A percentile compares a stretch with the other conserved stretches of the same genome.
Conservation (phyloP, 2,888 invertebrate species). For the Lithophane socia region DNA sequence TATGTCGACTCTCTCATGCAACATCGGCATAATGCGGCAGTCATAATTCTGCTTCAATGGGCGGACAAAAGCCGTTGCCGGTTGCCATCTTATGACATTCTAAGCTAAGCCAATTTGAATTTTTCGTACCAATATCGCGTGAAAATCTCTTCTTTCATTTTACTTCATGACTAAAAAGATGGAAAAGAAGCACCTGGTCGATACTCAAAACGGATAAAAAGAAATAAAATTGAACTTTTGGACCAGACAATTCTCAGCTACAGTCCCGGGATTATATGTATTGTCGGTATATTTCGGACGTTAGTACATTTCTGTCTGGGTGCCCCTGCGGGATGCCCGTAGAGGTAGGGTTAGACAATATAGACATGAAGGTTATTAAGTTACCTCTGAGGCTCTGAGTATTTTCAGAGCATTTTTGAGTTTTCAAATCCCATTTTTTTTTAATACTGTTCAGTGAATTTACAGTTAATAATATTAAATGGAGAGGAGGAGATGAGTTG, state of each 20-base stretch:
- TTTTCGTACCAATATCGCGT: constrained; percentile 9
- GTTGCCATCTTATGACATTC: constrained; percentile 27
- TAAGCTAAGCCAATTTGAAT: constrained; percentile 5
- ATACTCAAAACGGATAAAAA: constrained; percentile 33
- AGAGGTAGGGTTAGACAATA: constrained; percentile 5
- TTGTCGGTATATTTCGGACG: constrained; percentile 7
- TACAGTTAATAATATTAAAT: too few relatives aligned
- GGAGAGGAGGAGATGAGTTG: too few relatives aligned
- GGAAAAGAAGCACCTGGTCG: constrained; percentile 35
- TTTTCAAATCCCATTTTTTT: too few relatives aligned
- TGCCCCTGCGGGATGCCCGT: background rate
- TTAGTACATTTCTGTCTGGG: constrained; percentile 10
- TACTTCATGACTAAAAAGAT: constrained; percentile 3
- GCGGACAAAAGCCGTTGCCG: constrained; percentile 14
- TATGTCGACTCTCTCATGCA: background rate
- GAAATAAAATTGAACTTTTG: constrained; percentile 48
- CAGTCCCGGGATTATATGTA: background rate
- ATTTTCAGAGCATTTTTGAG: too few relatives aligned
- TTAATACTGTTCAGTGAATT: too few relatives aligned
- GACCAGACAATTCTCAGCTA: constrained; percentile 32
- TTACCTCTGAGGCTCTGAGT: background rate
- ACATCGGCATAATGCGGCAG: constrained; percentile 32
- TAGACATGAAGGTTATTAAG: constrained; percentile 25
- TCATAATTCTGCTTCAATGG: constrained; percentile 23
- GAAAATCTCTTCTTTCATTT: constrained; percentile 17